Conservation (phyloP, 2,113 vertebrate species). For the Natator depressus region DNA sequence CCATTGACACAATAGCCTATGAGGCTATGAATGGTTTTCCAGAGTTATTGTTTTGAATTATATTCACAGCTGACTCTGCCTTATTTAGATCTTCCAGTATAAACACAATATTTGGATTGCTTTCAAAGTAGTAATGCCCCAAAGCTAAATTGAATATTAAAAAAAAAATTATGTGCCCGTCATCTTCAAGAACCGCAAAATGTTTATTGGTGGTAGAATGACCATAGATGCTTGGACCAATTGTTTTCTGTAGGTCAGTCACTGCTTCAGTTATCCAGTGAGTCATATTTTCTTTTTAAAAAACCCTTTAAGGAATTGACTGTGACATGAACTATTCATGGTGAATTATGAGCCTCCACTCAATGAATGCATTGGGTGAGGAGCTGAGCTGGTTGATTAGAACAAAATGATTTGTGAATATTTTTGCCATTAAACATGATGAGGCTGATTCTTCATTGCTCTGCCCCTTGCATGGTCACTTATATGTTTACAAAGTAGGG, state of each 20-base stretch:
- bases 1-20: slow-evolving; percentile 35
- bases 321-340: neutral
- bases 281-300: neutral
- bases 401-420: neutral
- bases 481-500: neutral
- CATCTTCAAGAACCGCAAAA: slow-evolving; percentile 48
- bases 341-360: neutral
- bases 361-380: neutral
- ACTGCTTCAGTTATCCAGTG: slow-evolving; percentile 23
- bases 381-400: neutral
- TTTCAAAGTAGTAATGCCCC: slow-evolving; percentile 67
- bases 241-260: slow-evolving; percentile 30
- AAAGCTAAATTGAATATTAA: slow-evolving; percentile 67
- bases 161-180: neutral
- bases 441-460: neutral
- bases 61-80: slow-evolving; percentile 56
- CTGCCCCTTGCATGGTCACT: neutral
- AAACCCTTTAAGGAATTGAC: neutral
- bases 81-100: slow-evolving; percentile 65
- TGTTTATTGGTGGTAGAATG: slow-evolving; percentile 53
- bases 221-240: slow-evolving; percentile 1
- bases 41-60: slow-evolving; percentile 69
- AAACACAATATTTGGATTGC: slow-evolving; percentile 70
- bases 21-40: slow-evolving; percentile 46
- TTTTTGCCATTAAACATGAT: neutral